Evolutionary conservation across 2,797 vertebrate species (phyloP), one percentile per base, ranked within the genome.

Genomic region (Melanotaenia trifasciata): DNA sequence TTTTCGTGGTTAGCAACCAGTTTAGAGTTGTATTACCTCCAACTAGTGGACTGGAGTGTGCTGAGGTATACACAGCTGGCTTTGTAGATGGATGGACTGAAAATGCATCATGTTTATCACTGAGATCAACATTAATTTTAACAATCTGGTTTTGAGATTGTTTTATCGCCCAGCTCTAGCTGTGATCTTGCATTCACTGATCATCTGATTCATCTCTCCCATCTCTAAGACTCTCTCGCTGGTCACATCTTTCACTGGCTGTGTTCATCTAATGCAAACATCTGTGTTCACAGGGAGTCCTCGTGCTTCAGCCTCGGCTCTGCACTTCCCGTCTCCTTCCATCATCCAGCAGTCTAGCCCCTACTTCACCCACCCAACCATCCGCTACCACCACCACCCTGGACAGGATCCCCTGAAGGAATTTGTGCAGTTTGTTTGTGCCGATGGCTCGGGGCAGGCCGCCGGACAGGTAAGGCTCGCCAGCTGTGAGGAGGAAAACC

Each of bases 311-410:
- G 96, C 97, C 35, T 98, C 97, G 14, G 95, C 97, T 67, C 94
- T 99, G 92, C 97, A 98, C 93, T 98, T 99, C 90, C 96, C 96
- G 8, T 97, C 97, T 86, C 96, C 96, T 60, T 97, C 97, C 94
- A 97, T 98, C 93, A 97, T 98, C 93, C 97, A 98, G 95, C 97
- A 98, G 94, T 97, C 97, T 83, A 96, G 96, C 92, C 97, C 97
- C 35, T 98, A 98, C 93, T 98, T 98, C 94, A 96, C 97, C 76
- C 97, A 98, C 94, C 97, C 97, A 77, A 97, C 97, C 93, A 98
- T 98, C 95, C 97, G 97, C 87, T 98, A 98, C 94, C 97, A 98
- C 94, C 97, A 98, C 95, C 97, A 98, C 69, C 96, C 91, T 76
- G 92, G 92, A 86, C 92, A 98, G 94, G 97, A 98, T 91, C 97